Base-by-base conservation (phyloP, 2,113 vertebrate species). In the Crotalus tigris region DNA sequence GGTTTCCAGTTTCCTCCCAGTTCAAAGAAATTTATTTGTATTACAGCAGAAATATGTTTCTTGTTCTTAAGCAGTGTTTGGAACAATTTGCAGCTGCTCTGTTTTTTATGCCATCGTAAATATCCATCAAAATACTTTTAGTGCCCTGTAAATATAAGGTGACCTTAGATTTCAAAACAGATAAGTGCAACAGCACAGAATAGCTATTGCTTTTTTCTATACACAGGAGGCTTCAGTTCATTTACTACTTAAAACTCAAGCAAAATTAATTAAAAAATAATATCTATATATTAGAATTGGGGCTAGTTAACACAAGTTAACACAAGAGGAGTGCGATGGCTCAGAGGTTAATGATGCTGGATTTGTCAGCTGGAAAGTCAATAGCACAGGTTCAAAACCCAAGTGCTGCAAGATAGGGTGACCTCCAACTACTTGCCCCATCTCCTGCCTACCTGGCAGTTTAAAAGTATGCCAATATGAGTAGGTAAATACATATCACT, bases 81-180 rank as follows among this genome's bases (percentile, higher is more conserved):
- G 91, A 97, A 93, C 94, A 94, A 94, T 94, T 97, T 96, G 91
- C 57, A 96, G 95, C 93, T 94, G 93, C 94, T 96, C 96, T 94
- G 93, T 93, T 97, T 97, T 96, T 95, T 92, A 96, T 96, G 91
- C 92, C 92, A 94, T 96, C 85, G 95, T 94, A 96, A 96, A 97
- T 96, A 97, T 96, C 97, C 94, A 96, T 92, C 49, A 93, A 89
- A 51, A 92, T 29, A 51, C 93, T 96, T 95, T 93, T 91, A 81
- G 93, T 87, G 92, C 93, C 95, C 93, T 95, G 95, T 93, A 96
- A 96, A 95, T 94, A 95, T 94, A 96, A 96, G 94, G 95, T 96
- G 97, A 96, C 96, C 96, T 96, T 95, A 96, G 92, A 92, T 24
- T 87, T 91, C 75, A 93, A 55, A n/a, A 55, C 55, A 95, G 93